Conservation (phyloP, 2,113 vertebrate species). For the Hiodon alosoides region DNA sequence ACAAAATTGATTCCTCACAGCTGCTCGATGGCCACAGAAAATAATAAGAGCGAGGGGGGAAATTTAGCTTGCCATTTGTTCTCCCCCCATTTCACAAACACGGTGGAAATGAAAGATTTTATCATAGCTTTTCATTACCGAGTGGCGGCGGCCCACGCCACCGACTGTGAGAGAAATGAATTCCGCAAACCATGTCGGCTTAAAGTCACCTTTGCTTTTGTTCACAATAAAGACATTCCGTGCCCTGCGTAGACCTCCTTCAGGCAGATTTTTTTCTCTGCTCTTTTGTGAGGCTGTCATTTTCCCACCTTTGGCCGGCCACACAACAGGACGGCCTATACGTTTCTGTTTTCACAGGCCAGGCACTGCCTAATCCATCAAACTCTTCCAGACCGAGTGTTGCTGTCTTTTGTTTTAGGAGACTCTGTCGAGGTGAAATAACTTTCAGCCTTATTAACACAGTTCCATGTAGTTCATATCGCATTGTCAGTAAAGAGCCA, state of each 20-base stretch:
- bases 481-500: not conserved
- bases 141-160: constrained; percentile 58
- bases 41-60: constrained; percentile 46
- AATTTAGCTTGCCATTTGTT: constrained; percentile 56
- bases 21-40: constrained; percentile 46
- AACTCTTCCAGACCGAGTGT: constrained; percentile 30
- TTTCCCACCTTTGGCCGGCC: constrained; percentile 49
- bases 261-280: constrained; percentile 33
- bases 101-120: constrained; percentile 65
- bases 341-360: constrained; percentile 55
- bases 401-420: constrained; percentile 2
- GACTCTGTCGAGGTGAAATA: not conserved
- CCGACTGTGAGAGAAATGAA: constrained; percentile 71
- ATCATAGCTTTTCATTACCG: constrained; percentile 63
- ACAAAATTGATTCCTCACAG: constrained; percentile 51
- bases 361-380: constrained; percentile 50
- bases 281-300: constrained; percentile 44
- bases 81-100: constrained; percentile 45
- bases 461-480: not conserved
- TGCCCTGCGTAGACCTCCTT: constrained; percentile 55
- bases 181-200: constrained; percentile 59
- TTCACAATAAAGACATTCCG: constrained; percentile 64
- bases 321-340: constrained; percentile 56
- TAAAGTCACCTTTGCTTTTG: constrained; percentile 58
- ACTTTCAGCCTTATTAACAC: constrained; percentile 1